These are phyloP conservation scores for Tethya wilhelma DNA, from an alignment of 37 sponge, comb jelly and placozoan genomes.

Conservation along the genomic window DNA sequence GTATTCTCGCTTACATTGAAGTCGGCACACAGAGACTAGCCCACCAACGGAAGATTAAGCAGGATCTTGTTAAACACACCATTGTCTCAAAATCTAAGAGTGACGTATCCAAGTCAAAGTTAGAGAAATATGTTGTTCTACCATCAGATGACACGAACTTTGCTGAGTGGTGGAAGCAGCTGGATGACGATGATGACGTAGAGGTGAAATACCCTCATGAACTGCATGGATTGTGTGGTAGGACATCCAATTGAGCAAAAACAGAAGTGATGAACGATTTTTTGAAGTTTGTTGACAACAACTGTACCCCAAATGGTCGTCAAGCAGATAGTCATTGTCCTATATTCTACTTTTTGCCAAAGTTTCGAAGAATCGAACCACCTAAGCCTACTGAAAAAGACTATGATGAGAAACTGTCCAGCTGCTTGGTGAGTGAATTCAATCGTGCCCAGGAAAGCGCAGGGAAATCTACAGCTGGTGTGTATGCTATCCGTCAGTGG, in stretches of 20 bases:
- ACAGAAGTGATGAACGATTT: too few relatives aligned
- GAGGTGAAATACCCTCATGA: slow-evolving; percentile 2
- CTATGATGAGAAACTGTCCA: slow-evolving; percentile 2
- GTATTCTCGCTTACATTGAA: slow-evolving; percentile 4
- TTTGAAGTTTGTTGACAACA: too few relatives aligned
- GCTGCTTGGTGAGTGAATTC: slow-evolving; percentile 36
- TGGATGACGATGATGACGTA: slow-evolving; percentile 1
- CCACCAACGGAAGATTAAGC: slow-evolving; percentile 16
- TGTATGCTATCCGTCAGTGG: slow-evolving; percentile 34
- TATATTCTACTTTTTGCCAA: slow-evolving; percentile 27
- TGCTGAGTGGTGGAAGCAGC: neutral
- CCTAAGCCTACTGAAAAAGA: slow-evolving; percentile 12
- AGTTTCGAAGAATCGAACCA: slow-evolving; percentile 7
- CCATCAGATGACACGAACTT: neutral
- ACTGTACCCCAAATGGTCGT: too few relatives aligned
- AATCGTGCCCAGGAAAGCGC: slow-evolving; percentile 39
- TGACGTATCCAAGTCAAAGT: neutral
- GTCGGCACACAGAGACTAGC: slow-evolving; percentile 8
- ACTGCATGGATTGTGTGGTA: too few relatives aligned
- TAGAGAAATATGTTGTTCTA: slow-evolving; percentile 1
- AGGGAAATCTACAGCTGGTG: neutral
- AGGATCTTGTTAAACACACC: neutral
- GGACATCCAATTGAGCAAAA: too few relatives aligned
- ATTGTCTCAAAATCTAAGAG: slow-evolving; percentile 6
- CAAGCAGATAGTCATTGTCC: too few relatives aligned